Evolutionary conservation across 2,113 vertebrate species (phyloP), one percentile per base, ranked within the genome.

Genomic region (Nipponia nippon): DNA sequence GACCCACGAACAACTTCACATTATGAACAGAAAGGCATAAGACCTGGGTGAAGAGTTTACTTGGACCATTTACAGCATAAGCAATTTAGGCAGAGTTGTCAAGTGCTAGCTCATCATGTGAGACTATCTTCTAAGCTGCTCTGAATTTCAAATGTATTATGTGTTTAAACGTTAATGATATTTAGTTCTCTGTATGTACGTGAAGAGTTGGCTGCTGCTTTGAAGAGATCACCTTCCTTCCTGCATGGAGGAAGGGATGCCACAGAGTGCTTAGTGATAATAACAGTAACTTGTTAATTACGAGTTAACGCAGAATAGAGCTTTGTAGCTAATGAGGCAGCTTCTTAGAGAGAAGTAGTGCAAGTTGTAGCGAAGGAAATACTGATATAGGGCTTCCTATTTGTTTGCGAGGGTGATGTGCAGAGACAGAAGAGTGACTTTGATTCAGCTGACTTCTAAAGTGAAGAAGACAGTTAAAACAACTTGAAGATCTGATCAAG

Each of bases 131-230:
- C 55, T 66, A 83, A 87, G 49, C 67, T 70, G 67, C 30, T 8
- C 66, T 66, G 62, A 52, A 73, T 80, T 95, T 92, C 76, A 62
- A 63, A 69, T 96, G 36, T 72, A 6, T 77, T 77, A 42, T 88
- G 61, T 71, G 87, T 90, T 95, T 95, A 92, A 77, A 83, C 13
- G 23, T 90, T 92, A 91, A 90, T 82, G 76, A 40, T 83, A 83
- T 8, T 65, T 83, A 36, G 19, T 67, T 95, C 69, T 94, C n/a
- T 59, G 21, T 25, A 34, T 79, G 85, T 76, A 65, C 29, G 19
- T 71, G 72, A 71, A 56, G 77, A 89, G 52, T 27, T 84, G 38
- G 29, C 69, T 89, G 72, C 55, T 87, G 61, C 85, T 95, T 96
- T 92, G 85, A 94, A 91, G 94, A 67, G 47, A 84, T 84, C n/a